Conservation (phyloP, 2,888 invertebrate genomes). For the Dynastes tityus region DNA sequence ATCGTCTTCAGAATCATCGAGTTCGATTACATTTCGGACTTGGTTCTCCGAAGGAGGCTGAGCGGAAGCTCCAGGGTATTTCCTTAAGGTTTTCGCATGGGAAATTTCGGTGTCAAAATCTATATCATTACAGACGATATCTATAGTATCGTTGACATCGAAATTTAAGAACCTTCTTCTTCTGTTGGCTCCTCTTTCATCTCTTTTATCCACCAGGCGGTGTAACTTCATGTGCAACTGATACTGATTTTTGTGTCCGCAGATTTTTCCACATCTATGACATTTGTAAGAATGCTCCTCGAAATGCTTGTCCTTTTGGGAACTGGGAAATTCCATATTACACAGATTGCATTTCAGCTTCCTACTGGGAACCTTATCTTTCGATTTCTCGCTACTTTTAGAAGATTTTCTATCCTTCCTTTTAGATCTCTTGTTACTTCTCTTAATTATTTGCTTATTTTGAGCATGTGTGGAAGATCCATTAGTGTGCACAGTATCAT, state of each 20-base stretch:
- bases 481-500: too few species aligned
- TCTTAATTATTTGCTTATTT: too few species aligned
- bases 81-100: neutral
- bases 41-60: neutral
- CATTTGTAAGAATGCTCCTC: slow-evolving; percentile 15
- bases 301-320: neutral
- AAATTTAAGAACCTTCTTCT: too few species aligned
- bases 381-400: neutral
- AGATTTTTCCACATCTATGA: neutral
- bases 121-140: slow-evolving; percentile 47
- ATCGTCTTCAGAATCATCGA: slow-evolving; percentile 41
- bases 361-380: neutral
- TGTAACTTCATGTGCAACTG: slow-evolving; percentile 25
- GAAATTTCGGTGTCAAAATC: slow-evolving; percentile 26
- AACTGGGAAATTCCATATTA: too few species aligned
- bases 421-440: too few species aligned
- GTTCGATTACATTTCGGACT: slow-evolving; percentile 28
- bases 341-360: neutral
- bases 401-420: too few species aligned
- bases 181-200: neutral
- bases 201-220: slow-evolving; percentile 3
- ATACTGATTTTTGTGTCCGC: slow-evolving; percentile 11
- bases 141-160: neutral
- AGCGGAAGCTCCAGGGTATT: neutral
- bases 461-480: too few species aligned